Evolutionary conservation across 23 tunicate genomes (phyloP).

Genomic region (Trididemnum clinides): DNA sequence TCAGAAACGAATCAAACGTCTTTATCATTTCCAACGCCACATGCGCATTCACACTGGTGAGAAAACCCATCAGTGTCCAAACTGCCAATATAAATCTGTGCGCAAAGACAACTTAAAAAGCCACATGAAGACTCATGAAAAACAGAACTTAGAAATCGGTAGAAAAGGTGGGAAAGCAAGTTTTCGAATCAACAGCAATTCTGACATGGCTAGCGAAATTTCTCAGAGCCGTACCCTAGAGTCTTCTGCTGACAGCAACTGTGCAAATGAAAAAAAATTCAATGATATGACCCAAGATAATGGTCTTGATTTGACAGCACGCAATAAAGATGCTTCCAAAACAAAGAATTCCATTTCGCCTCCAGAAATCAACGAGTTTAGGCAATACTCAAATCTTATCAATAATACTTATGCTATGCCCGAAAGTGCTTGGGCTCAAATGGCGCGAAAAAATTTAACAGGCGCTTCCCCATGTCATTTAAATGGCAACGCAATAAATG

Average conservation of each 20-base stretch:
- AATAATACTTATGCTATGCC: no score
- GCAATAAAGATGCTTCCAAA: not conserved
- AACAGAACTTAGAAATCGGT: conserved; percentile 67
- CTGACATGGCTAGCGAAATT: not conserved
- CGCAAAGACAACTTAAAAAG: conserved; percentile 96
- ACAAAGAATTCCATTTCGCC: not conserved
- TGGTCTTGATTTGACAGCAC: not conserved
- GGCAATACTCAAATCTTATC: no score
- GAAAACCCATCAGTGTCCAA: conserved; percentile 95
- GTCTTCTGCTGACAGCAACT: not conserved
- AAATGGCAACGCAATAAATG: no score
- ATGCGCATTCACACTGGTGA: conserved; percentile 99
- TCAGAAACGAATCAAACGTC: conserved; percentile 96
- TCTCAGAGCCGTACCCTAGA: not conserved
- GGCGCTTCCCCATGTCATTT: no score
- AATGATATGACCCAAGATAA: not conserved
- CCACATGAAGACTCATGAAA: conserved; percentile 99
- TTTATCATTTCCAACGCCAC: conserved; percentile 98
- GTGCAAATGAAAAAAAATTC: not conserved
- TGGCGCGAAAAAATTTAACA: no score
- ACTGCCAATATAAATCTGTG: conserved; percentile 97
- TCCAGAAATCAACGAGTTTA: not conserved
- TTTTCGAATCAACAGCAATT: not conserved
- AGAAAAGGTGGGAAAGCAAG: conserved; percentile 33
- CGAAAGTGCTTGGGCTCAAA: no score